Percentiles rank a stretch among this genome's conserved stretches.
Conservation (phyloP, 2,797 vertebrate species). For the Lagodon rhomboides region DNA sequence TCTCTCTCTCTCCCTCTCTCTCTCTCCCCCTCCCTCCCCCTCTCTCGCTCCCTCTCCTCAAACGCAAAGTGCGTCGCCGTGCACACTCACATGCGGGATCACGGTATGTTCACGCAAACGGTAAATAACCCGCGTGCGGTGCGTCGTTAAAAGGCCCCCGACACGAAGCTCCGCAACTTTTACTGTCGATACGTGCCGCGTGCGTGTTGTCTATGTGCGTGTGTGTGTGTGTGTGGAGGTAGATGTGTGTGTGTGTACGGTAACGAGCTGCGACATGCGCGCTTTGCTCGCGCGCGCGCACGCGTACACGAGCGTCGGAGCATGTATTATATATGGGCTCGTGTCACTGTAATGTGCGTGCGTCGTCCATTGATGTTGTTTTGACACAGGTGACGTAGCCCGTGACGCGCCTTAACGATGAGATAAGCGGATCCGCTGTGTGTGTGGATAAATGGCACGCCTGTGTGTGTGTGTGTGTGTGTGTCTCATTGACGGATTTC, state of each 20-base stretch:
- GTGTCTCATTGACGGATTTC: constrained; percentile 52
- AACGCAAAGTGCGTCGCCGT: constrained; percentile 66
- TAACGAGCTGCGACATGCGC: constrained; percentile 21
- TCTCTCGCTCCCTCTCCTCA: not conserved
- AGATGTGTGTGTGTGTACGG: not conserved
- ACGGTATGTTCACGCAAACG: constrained; percentile 37
- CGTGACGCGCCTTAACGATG: constrained; percentile 75
- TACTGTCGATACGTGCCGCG: constrained; percentile 38
- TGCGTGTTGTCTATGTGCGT: not conserved
- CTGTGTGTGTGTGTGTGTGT: not conserved
- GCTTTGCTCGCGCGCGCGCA: not conserved
- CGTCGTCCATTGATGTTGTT: constrained; percentile 74
- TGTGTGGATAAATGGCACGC: constrained; percentile 34
- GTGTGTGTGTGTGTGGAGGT: not conserved
- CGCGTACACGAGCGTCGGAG: not conserved
- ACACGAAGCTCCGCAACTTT: constrained; percentile 70
- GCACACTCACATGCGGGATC: constrained; percentile 55
- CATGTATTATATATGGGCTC: not conserved
- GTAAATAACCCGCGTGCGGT: constrained; percentile 3
- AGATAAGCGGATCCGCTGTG: constrained; percentile 67
- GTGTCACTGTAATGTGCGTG: constrained; percentile 27
- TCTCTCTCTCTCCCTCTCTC: not conserved
- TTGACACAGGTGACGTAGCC: constrained; percentile 77
- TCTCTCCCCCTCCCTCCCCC: not conserved
- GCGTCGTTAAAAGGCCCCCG: constrained; percentile 28